phyloP scores from a whole-genome alignment of 2,113 vertebrate genomes.

The Cricetomys ansorgei region DNA sequence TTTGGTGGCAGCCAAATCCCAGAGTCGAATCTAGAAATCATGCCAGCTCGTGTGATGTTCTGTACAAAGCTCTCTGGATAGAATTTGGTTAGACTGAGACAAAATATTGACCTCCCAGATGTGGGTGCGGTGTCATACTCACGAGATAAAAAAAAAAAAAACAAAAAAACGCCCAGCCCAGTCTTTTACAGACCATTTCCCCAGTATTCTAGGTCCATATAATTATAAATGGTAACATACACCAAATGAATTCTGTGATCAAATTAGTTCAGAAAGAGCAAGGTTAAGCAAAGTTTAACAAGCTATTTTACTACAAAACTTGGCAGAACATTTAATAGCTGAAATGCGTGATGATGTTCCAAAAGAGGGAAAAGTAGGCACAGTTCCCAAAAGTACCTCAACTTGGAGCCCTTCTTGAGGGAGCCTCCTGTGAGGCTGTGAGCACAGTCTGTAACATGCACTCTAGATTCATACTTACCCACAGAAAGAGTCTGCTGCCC shows the following conservation, averaged over 20 bases:
- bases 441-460: not conserved
- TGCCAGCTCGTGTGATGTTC: not conserved
- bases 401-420: not conserved
- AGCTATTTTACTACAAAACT: conserved; percentile 61
- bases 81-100: not conserved
- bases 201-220: not conserved
- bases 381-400: conserved; percentile 51
- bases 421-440: not conserved
- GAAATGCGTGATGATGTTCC: conserved; percentile 49
- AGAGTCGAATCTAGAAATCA: not conserved
- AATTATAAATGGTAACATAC: conserved; percentile 47
- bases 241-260: conserved; percentile 37
- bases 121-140: not conserved
- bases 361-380: conserved; percentile 19
- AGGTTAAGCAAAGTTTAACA: conserved; percentile 68
- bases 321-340: conserved; percentile 63
- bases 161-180: not conserved
- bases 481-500: not conserved
- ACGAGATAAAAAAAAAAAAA: not conserved
- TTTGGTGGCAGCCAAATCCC: not conserved
- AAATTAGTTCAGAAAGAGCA: conserved; percentile 63
- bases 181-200: not conserved
- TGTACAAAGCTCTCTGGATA: not conserved
- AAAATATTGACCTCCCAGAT: not conserved
- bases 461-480: not conserved